A percentile compares a stretch with the other conserved stretches of the same genome.
phyloP scores from a whole-genome alignment of 2,797 vertebrate genomes.

The Lacerta agilis region DNA sequence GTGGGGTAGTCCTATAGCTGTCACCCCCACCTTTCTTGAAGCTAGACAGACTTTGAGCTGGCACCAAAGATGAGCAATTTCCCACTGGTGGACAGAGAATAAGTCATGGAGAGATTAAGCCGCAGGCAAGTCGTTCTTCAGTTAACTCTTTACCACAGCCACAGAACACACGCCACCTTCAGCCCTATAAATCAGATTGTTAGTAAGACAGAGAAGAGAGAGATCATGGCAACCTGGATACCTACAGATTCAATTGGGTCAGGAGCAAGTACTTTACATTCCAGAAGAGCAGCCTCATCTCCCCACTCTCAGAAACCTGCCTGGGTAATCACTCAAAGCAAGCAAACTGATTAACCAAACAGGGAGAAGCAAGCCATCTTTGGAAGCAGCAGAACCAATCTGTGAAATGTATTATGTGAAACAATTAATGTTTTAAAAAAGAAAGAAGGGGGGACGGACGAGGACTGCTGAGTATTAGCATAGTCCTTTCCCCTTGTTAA shows the following conservation, averaged over 20 bases:
- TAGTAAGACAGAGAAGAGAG: not conserved
- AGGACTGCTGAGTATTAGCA: not conserved
- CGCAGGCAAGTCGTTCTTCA: slow-evolving; percentile 22
- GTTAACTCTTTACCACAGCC: not conserved
- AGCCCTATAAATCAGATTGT: slow-evolving; percentile 22
- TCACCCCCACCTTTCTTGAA: not conserved
- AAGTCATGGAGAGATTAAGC: not conserved
- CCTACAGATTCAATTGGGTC: fast-evolving
- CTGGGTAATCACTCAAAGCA: slow-evolving; percentile 10
- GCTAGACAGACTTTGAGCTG: not conserved
- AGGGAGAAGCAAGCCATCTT: not conserved
- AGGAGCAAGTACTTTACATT: not conserved
- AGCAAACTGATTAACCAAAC: slow-evolving; percentile 1
- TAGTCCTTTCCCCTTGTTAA: not conserved
- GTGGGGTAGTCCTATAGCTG: too few relatives aligned
- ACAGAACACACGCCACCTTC: not conserved
- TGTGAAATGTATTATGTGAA: slow-evolving; percentile 3
- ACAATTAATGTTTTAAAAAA: slow-evolving; percentile 13
- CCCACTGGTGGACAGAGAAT: slow-evolving; percentile 3
- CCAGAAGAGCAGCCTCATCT: not conserved
- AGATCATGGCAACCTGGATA: not conserved
- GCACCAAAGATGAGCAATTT: not conserved
- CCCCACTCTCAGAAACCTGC: not conserved
- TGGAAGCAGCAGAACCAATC: not conserved
- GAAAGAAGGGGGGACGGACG: not conserved